Evolutionary conservation across 2,888 invertebrate species (phyloP).

Genomic region (Drosophila prostipennis): DNA sequence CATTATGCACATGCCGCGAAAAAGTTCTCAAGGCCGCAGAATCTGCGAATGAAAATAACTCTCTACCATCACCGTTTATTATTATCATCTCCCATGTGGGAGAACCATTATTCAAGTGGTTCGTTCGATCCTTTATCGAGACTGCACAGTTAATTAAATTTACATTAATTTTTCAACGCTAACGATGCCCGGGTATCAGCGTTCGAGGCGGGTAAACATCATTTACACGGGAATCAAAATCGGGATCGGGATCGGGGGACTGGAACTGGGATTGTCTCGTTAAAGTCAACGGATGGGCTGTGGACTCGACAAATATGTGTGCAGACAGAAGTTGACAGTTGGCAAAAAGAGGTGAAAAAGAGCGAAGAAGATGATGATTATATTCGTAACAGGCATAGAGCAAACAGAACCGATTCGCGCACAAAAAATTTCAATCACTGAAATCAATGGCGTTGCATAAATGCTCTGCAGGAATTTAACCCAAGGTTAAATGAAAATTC

Average conservation of each 20-base stretch:
- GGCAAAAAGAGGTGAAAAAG: conserved; percentile 8
- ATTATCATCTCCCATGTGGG: background rate
- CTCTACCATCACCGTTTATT: background rate
- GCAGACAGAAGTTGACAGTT: conserved; percentile 38
- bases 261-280: conserved; percentile 36
- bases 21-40: conserved; percentile 52
- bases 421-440: conserved; percentile 10
- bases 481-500: conserved; percentile 9
- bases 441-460: conserved; percentile 8
- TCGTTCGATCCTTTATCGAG: conserved; percentile 20
- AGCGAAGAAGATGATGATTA: conserved; percentile 28
- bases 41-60: conserved; percentile 10
- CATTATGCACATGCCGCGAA: conserved; percentile 55
- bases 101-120: background rate
- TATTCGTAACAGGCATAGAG: conserved; percentile 28
- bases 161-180: conserved; percentile 44
- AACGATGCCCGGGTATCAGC: conserved; percentile 31
- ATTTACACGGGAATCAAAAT: conserved; percentile 30
- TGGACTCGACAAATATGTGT: conserved; percentile 56
- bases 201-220: conserved; percentile 35
- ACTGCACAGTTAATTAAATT: conserved; percentile 61
- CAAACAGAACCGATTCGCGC: conserved; percentile 35
- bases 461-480: conserved; percentile 42
- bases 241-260: background rate
- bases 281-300: conserved; percentile 48